Conservation (phyloP, 2,113 vertebrate genomes). For the Otocyon megalotis region DNA sequence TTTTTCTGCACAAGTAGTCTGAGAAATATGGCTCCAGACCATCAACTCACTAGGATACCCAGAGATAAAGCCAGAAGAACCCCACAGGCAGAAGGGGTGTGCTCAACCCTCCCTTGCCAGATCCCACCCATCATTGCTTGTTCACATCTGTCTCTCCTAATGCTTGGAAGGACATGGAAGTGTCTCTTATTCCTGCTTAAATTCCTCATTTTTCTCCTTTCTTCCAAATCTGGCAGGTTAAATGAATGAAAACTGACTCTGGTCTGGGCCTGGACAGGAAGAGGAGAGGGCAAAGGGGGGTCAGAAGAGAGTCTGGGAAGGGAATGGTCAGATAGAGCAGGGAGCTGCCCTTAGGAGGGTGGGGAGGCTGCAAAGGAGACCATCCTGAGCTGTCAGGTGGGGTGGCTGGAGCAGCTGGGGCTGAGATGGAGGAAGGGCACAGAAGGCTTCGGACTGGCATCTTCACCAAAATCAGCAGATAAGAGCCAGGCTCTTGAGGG, state of each 20-base stretch:
- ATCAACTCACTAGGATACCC: accelerated
- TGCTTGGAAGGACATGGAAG: neutral
- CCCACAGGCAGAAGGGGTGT: neutral
- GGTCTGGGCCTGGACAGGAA: neutral
- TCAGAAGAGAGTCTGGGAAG: neutral
- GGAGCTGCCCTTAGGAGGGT: neutral
- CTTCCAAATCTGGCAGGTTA: neutral
- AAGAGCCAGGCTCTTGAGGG: neutral
- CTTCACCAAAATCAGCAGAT: neutral
- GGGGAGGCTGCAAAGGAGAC: neutral
- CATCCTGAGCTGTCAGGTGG: neutral
- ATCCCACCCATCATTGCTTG: neutral
- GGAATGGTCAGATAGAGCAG: neutral
- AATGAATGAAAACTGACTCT: neutral
- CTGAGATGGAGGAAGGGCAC: neutral
- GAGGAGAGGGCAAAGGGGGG: neutral
- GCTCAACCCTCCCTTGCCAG: neutral
- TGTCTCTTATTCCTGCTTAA: slow-evolving; percentile 40
- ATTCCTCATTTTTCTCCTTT: neutral
- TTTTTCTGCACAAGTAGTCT: neutral
- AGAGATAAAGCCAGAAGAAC: neutral
- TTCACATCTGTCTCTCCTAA: neutral
- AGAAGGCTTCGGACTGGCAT: accelerated
- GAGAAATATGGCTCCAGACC: neutral
- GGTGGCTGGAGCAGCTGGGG: neutral